These are phyloP conservation scores for Magallana ariakensis DNA, from an alignment of 1,140 invertebrate species.

Conservation along the genomic window DNA sequence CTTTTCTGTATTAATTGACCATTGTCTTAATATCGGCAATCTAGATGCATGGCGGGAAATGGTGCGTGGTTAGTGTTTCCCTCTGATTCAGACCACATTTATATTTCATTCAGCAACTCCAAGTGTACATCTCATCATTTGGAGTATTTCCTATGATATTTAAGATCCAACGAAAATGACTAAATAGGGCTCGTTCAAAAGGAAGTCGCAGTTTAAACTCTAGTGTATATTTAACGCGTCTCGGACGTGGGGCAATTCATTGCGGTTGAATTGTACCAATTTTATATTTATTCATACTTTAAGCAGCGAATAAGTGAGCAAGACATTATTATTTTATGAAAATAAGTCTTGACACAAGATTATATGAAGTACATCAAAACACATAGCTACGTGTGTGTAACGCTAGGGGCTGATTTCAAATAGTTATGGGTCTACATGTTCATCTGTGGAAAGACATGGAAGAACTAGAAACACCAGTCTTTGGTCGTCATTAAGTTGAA, in stretches of 20 bases:
- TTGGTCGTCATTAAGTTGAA: too few relatives aligned
- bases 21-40: not conserved
- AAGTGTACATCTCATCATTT: not conserved
- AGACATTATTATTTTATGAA: too few relatives aligned
- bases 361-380: too few relatives aligned
- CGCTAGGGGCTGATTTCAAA: too few relatives aligned
- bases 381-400: too few relatives aligned
- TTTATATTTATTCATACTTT: not conserved
- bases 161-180: not conserved
- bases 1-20: not conserved
- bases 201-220: not conserved
- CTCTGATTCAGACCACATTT: not conserved
- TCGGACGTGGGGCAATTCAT: conserved; percentile 7
- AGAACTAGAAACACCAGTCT: too few relatives aligned
- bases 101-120: conserved; percentile 20
- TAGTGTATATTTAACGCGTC: not conserved
- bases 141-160: conserved; percentile 23
- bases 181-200: not conserved
- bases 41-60: not conserved
- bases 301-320: not conserved
- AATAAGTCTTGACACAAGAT: too few relatives aligned
- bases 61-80: not conserved
- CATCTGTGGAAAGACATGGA: too few relatives aligned
- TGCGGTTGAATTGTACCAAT: conserved; percentile 1
- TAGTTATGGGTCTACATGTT: too few relatives aligned